Evolutionary conservation across 2,113 vertebrate species (phyloP).

Genomic region (Catagonus wagneri): DNA sequence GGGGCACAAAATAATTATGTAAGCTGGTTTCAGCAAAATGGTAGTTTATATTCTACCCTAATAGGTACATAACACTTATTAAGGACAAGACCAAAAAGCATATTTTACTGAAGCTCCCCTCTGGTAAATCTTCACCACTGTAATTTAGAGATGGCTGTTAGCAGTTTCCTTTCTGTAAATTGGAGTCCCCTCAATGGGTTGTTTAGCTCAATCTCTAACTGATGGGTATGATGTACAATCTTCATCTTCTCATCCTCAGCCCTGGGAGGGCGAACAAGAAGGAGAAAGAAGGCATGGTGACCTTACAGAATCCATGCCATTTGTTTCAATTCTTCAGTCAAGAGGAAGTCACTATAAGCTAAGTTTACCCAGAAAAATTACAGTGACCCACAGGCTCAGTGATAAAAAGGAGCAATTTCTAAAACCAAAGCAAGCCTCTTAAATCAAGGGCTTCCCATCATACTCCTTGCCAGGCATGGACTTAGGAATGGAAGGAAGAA

Average conservation of each 20-base stretch:
- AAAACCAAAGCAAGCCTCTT: not conserved
- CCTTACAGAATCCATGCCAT: not conserved
- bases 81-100: slow-evolving; percentile 34
- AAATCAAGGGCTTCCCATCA: not conserved
- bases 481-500: not conserved
- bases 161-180: slow-evolving; percentile 21
- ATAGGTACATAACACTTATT: not conserved
- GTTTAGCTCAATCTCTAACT: not conserved
- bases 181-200: not conserved
- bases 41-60: not conserved
- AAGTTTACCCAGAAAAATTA: not conserved
- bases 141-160: not conserved
- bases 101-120: slow-evolving; percentile 18
- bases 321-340: not conserved
- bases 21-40: slow-evolving; percentile 11
- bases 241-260: not conserved
- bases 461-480: not conserved
- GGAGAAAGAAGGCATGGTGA: not conserved
- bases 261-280: not conserved
- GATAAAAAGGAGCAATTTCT: not conserved
- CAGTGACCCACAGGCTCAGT: not conserved
- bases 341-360: not conserved
- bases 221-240: not conserved
- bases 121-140: not conserved
- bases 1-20: not conserved